phyloP scores from a whole-genome alignment of 1,140 invertebrate species.

The Littorina saxatilis region DNA sequence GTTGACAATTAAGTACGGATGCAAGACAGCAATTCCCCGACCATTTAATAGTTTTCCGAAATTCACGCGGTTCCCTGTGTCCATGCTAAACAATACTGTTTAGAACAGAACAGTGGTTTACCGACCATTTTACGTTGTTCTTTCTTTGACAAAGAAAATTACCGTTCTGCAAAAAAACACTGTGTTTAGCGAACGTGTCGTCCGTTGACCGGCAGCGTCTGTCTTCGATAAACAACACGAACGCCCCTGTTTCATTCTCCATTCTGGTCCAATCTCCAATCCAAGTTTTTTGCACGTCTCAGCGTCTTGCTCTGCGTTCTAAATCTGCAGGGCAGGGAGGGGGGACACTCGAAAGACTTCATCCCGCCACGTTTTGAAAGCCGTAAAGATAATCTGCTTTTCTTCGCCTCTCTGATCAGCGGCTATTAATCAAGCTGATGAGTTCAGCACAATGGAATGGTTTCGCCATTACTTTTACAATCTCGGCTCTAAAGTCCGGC shows the following conservation, averaged over 20 bases:
- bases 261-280: too few relatives aligned
- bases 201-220: too few relatives aligned
- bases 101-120: conserved; percentile 12
- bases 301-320: not conserved
- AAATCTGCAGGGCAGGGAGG: not conserved
- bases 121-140: not conserved
- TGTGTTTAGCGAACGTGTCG: not conserved
- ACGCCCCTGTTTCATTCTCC: too few relatives aligned
- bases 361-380: not conserved
- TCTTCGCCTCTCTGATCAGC: conserved; percentile 20
- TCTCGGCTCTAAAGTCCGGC: not conserved
- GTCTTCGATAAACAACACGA: too few relatives aligned
- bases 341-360: not conserved
- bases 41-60: too few relatives aligned
- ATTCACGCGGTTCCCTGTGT: too few relatives aligned
- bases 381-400: conserved; percentile 26
- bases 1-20: too few relatives aligned
- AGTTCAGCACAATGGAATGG: conserved; percentile 14
- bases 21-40: too few relatives aligned
- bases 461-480: not conserved
- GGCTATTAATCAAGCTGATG: conserved; percentile 25
- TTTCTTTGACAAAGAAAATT: not conserved
- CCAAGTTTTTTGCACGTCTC: not conserved
- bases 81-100: too few relatives aligned
- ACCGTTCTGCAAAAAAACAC: not conserved